phyloP scores from a whole-genome alignment of 1,140 invertebrate species.

The Nylanderia fulva region DNA sequence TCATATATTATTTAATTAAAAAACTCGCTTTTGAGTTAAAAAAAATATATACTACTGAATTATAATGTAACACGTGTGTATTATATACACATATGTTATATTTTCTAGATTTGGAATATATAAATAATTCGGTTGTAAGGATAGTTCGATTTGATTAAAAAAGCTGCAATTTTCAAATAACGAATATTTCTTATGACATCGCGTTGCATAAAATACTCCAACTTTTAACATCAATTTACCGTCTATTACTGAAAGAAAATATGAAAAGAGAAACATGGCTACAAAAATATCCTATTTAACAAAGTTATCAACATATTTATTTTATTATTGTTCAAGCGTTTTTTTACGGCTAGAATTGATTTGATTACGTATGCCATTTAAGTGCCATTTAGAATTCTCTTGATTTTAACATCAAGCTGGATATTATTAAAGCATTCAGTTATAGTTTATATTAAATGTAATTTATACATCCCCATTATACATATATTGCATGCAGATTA shows the following conservation, averaged over 20 bases:
- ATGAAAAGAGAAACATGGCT: background rate
- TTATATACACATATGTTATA: background rate
- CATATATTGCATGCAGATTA: conserved; percentile 25
- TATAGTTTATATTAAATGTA: conserved; percentile 44
- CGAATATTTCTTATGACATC: conserved; percentile 23
- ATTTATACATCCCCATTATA: conserved; percentile 3
- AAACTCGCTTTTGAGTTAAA: background rate
- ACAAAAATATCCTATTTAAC: conserved; percentile 24
- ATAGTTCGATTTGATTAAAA: background rate
- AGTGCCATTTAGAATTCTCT: conserved; percentile 52
- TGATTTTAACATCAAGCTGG: conserved; percentile 16
- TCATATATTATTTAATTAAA: background rate
- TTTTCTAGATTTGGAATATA: background rate
- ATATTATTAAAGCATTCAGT: conserved; percentile 22
- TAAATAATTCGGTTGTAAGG: background rate
- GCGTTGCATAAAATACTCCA: conserved; percentile 32
- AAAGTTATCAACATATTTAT: conserved; percentile 52
- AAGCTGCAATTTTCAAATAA: conserved; percentile 19
- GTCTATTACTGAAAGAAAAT: conserved; percentile 23
- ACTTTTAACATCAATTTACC: conserved; percentile 21
- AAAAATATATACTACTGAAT: background rate
- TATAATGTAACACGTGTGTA: background rate
- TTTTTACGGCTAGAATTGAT: conserved; percentile 34
- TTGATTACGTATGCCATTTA: conserved; percentile 39
- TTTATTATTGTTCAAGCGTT: conserved; percentile 32